Evolutionary conservation across 2,888 invertebrate genomes (phyloP), one percentile per base, ranked within the genome.

Genomic region (Torymus aiolomorphi): DNA sequence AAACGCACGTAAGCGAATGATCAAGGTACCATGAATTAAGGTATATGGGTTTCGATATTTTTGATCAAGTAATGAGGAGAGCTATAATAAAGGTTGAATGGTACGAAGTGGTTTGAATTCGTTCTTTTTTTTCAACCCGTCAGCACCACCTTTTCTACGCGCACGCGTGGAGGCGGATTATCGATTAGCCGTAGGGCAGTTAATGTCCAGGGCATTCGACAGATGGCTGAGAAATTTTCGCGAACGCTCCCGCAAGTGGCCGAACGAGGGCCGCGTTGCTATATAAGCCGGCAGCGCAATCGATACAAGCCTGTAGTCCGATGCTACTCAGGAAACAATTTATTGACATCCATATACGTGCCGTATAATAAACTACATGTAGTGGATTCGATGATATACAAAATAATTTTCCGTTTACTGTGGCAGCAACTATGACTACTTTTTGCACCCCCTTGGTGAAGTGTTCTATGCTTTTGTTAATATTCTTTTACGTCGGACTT

Each of bases 281-380:
- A 81, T 81, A 81, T 78, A 81, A 81, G 72, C 20, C 20, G 20
- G 12, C 49, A 12, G 0, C n/a, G 12, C n/a, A 18, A 54, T 72
- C 72, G 54, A 69, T 72, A 49, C 16, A 10, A 52, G n/a, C 49
- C 20, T 73, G 76, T 81, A 79, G 81, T 81, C 81, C 79, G 79
- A 76, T 76, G 81, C 78, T 76, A 73, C 79, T 76, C 79, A 57
- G 81, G 78, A 70, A 81, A 78, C 78, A 76, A 81, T 81, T 81
- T 81, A 78, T 77, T 74, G 71, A 78, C 66, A 72, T 77, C 73
- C 80, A 74, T 71, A 42, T 42, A 54, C 80, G 71, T 78, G 70
- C 63, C 70, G 70, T 78, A 66, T 78, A 61, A 74, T 73, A 51
- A 57, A 77, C 69, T 62, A 69, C 78, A 73, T 62, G 73, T 49